Conservation (phyloP, 2,888 invertebrate genomes). For the Agrochola macilenta region DNA sequence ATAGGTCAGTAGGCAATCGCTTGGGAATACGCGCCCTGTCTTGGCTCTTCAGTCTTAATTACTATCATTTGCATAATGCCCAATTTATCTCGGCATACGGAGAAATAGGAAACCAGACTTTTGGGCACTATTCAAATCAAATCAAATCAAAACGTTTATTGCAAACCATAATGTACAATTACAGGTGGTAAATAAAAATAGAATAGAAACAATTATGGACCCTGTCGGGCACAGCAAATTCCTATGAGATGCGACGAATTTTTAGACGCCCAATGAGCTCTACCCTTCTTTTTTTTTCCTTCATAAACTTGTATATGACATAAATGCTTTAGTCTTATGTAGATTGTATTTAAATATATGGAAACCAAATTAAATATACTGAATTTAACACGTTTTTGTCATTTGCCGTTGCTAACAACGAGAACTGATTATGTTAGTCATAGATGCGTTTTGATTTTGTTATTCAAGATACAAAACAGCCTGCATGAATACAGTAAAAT, state of each 20-base stretch:
- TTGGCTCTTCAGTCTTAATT: slow-evolving; percentile 16
- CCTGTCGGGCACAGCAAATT: no score
- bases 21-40: background rate
- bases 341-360: no score
- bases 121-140: no score
- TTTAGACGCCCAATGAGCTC: no score
- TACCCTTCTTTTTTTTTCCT: no score
- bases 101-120: background rate
- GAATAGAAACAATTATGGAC: no score
- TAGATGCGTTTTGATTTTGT: background rate
- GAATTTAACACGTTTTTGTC: background rate
- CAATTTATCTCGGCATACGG: slow-evolving; percentile 6
- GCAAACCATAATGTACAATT: no score
- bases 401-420: background rate
- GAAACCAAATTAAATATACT: background rate
- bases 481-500: background rate
- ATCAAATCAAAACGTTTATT: no score
- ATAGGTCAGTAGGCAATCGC: slow-evolving; percentile 41
- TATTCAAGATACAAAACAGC: background rate
- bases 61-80: slow-evolving; percentile 15
- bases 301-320: no score
- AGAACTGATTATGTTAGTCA: background rate
- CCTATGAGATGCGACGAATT: no score
- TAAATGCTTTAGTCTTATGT: no score
- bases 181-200: no score